Percentiles rank a stretch among this genome's conserved stretches.
These are phyloP conservation scores for Phyllostomus hastatus DNA, from an alignment of 2,113 vertebrate genomes.

Conservation along the genomic window DNA sequence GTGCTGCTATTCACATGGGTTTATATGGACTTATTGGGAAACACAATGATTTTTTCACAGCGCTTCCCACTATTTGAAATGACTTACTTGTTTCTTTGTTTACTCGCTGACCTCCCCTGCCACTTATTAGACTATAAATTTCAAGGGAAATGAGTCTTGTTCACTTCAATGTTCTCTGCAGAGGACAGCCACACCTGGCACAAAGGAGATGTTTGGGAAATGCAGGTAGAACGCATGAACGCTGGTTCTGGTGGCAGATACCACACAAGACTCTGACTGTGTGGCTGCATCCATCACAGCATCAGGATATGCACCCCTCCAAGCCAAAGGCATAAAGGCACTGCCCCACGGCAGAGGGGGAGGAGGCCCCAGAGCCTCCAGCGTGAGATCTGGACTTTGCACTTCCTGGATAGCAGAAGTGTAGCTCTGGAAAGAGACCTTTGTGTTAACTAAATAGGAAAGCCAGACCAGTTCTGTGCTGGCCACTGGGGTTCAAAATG, in stretches of 20 bases:
- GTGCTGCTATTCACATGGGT: neutral
- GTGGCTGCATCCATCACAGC: neutral
- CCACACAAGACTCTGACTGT: neutral
- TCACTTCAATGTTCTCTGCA: neutral
- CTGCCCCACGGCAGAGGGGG: neutral
- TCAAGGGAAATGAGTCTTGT: neutral
- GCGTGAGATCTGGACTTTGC: neutral
- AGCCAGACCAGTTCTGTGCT: neutral
- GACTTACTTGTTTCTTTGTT: neutral
- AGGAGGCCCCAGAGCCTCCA: neutral
- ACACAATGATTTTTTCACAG: neutral
- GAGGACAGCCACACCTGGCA: neutral
- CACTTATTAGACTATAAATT: neutral
- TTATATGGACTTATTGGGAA: neutral
- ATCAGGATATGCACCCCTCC: neutral
- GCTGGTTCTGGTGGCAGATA: too few relatives aligned
- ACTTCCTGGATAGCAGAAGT: neutral
- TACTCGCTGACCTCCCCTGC: neutral
- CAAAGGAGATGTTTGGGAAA: neutral
- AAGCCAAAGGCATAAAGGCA: neutral
- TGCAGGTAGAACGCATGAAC: neutral
- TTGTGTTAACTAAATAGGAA: too few relatives aligned
- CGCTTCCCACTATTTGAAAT: neutral
- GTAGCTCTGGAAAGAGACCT: neutral
- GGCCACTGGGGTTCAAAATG: neutral